A percentile compares a stretch with the other conserved stretches of the same genome.
Evolutionary conservation across 2,888 invertebrate genomes (phyloP).

Genomic region (Graphium colonna): DNA sequence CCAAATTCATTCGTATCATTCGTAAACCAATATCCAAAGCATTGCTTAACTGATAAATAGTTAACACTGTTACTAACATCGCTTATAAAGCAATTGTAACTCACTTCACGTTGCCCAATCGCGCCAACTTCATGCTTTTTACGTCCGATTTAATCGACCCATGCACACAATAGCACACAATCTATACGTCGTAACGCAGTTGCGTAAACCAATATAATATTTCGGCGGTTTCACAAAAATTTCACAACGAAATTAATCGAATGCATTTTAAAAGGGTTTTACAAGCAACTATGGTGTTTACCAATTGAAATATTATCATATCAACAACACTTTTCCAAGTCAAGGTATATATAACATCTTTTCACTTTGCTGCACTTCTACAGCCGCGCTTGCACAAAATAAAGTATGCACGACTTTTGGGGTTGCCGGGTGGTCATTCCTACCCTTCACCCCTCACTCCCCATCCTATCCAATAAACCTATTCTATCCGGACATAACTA

Average conservation of each 20-base stretch:
- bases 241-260: slow-evolving; percentile 69
- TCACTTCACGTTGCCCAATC: slow-evolving; percentile 57
- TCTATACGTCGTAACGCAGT: slow-evolving; percentile 44
- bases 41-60: slow-evolving; percentile 19
- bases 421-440: too few relatives aligned
- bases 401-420: too few relatives aligned
- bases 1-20: too few relatives aligned
- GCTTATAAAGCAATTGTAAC: slow-evolving; percentile 43
- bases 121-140: slow-evolving; percentile 60
- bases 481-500: too few relatives aligned
- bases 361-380: too few relatives aligned
- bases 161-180: slow-evolving; percentile 47
- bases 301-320: background rate
- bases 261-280: slow-evolving; percentile 56
- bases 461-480: too few relatives aligned
- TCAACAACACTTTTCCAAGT: too few relatives aligned
- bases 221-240: slow-evolving; percentile 68
- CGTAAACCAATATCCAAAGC: slow-evolving; percentile 5
- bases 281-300: background rate
- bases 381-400: too few relatives aligned
- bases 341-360: too few relatives aligned
- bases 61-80: background rate
- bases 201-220: slow-evolving; percentile 68
- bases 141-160: slow-evolving; percentile 50
- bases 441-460: too few relatives aligned